Percentiles rank a stretch among this genome's conserved stretches.
Evolutionary conservation across 2,888 invertebrate genomes (phyloP).

Genomic region (Tetropium fuscum): DNA sequence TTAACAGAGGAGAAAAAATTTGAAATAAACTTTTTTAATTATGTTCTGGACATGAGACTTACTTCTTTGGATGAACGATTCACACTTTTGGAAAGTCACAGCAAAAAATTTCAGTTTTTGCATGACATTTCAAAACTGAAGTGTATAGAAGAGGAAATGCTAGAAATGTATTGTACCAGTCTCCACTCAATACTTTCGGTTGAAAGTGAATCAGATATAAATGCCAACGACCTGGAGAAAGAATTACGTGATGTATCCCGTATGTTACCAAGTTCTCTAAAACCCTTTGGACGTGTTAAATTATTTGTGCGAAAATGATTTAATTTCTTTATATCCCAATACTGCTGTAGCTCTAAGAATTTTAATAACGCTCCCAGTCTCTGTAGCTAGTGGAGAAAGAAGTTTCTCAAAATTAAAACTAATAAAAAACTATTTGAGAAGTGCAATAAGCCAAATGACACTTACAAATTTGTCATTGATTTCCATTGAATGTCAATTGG

Average conservation of each 20-base stretch:
- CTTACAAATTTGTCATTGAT: background rate
- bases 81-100: conserved; percentile 31
- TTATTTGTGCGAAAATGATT: conserved; percentile 7
- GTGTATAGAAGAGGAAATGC: conserved; percentile 31
- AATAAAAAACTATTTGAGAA: background rate
- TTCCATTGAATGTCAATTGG: conserved; percentile 18
- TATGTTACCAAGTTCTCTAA: conserved; percentile 30
- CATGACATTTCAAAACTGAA: conserved; percentile 31
- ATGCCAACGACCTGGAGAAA: conserved; percentile 35
- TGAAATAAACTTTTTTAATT: conserved; percentile 33
- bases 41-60: conserved; percentile 31
- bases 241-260: conserved; percentile 30
- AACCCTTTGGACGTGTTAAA: conserved; percentile 16
- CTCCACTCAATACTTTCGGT: conserved; percentile 34
- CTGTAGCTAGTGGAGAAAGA: conserved; percentile 3
- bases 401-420: background rate
- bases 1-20: conserved; percentile 33
- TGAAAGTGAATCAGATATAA: conserved; percentile 36
- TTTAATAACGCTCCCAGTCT: conserved; percentile 15
- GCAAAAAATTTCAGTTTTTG: conserved; percentile 33
- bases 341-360: conserved; percentile 7
- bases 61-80: conserved; percentile 35
- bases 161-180: conserved; percentile 33
- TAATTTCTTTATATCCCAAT: conserved; percentile 6
- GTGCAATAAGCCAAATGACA: background rate